Conservation (phyloP, 2,888 invertebrate genomes). For the Dorcus hopei region DNA sequence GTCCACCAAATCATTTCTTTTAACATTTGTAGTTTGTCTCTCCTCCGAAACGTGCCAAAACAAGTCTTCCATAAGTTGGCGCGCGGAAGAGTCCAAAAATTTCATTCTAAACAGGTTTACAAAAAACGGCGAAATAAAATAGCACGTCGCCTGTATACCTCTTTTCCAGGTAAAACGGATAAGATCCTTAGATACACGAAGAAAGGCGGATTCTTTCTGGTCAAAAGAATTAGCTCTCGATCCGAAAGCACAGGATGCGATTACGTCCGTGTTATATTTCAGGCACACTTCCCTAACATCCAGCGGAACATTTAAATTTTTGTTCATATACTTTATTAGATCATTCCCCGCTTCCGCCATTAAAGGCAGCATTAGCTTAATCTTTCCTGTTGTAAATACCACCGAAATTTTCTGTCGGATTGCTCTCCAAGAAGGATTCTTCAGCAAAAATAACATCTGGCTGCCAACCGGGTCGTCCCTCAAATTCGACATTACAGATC, state of each 20-base stretch:
- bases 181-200: slow-evolving; percentile 35
- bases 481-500: slow-evolving; percentile 46
- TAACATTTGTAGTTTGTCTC: slow-evolving; percentile 19
- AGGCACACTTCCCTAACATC: slow-evolving; percentile 33
- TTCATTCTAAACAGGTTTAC: slow-evolving; percentile 18
- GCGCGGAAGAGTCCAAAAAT: slow-evolving; percentile 12
- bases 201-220: slow-evolving; percentile 38
- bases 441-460: slow-evolving; percentile 48
- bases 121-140: slow-evolving; percentile 26
- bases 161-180: slow-evolving; percentile 33
- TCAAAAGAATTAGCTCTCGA: slow-evolving; percentile 41
- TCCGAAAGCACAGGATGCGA: slow-evolving; percentile 47
- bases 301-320: not conserved
- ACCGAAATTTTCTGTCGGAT: slow-evolving; percentile 54
- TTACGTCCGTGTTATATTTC: slow-evolving; percentile 46
- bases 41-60: slow-evolving; percentile 12
- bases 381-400: slow-evolving; percentile 55
- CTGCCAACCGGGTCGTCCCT: slow-evolving; percentile 46
- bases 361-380: slow-evolving; percentile 53
- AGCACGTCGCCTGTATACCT: slow-evolving; percentile 21
- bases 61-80: slow-evolving; percentile 9
- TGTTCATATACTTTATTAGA: slow-evolving; percentile 3
- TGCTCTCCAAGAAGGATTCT: slow-evolving; percentile 54
- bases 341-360: slow-evolving; percentile 44
- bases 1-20: slow-evolving; percentile 57